Base-by-base conservation (phyloP, 2,888 invertebrate genomes). In the Caenorhabditis afra region DNA sequence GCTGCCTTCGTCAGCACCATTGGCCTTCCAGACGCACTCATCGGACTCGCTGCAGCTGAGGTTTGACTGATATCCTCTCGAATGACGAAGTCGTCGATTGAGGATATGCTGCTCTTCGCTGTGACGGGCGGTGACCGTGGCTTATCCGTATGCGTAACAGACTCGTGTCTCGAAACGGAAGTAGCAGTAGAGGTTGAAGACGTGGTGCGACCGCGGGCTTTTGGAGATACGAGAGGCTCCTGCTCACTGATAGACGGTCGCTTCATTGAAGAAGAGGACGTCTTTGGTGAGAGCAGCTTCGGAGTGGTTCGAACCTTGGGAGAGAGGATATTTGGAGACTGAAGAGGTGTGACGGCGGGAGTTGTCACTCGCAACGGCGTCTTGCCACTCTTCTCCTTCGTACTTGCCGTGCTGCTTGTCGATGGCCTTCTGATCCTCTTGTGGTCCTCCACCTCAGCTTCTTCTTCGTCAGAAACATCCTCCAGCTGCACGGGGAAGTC, bases 1-100 rank as follows among this genome's bases (percentile, higher is more conserved):
- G 80, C 75, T 1, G 80, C 80, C 55, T 80, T 80, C 37, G 80
- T 80, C 0, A 75, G 20, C 3, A 80, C 58, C 57, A 74, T 59
- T 18, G 80, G 79, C 53, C 44, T 64, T 39, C 64, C 74, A 8
- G 65, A 47, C 5, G 39, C 23, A 41, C 64, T 73, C 44, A 57
- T 64, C 37, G 73, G 73, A 55, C 73, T 73, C 4, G 22, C 41
- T 0, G 49, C 52, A 14, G 50, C 65, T 41, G 73, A 65, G 4
- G 44, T 65, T 0, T 22, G n/a, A 49, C 45, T 58, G 14, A 74
- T 23, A 20, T 66, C 74, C 10, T 74, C 66, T 0, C 52, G 59
- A 29, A 53, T 52, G 10, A 39, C 12, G 2, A 47, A 20, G 7
- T 66, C 66, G n/a, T 74, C 74, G 23, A 65, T 61, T 1, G 65